Conservation (phyloP, 2,113 vertebrate species). For the Microcebus jonahi region DNA sequence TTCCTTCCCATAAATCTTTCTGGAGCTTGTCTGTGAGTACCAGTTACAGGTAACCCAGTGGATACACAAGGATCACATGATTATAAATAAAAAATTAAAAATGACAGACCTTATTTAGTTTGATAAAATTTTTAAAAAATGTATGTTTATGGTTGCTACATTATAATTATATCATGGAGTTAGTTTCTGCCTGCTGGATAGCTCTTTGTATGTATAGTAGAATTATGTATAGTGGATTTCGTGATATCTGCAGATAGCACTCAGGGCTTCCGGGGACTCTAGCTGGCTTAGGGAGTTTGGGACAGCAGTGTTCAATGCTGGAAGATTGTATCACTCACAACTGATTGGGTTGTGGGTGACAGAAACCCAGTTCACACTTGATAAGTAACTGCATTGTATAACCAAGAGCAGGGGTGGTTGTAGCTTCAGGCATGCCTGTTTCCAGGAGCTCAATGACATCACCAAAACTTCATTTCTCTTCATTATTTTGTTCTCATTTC, state of each 20-base stretch:
- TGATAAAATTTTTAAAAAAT: background rate
- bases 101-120: background rate
- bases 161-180: background rate
- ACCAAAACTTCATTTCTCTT: background rate
- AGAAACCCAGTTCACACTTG: background rate
- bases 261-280: background rate
- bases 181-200: background rate
- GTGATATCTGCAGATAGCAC: background rate
- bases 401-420: background rate
- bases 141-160: background rate
- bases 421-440: background rate
- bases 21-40: background rate
- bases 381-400: background rate
- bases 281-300: background rate
- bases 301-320: background rate
- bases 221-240: background rate
- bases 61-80: background rate
- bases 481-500: background rate
- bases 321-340: background rate
- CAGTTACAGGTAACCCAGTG: background rate
- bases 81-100: background rate
- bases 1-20: slow-evolving; percentile 16
- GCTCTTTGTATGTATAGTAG: background rate
- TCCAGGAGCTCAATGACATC: background rate
- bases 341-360: background rate